phyloP scores from a whole-genome alignment of 1,140 invertebrate genomes.

The Halotydeus destructor region DNA sequence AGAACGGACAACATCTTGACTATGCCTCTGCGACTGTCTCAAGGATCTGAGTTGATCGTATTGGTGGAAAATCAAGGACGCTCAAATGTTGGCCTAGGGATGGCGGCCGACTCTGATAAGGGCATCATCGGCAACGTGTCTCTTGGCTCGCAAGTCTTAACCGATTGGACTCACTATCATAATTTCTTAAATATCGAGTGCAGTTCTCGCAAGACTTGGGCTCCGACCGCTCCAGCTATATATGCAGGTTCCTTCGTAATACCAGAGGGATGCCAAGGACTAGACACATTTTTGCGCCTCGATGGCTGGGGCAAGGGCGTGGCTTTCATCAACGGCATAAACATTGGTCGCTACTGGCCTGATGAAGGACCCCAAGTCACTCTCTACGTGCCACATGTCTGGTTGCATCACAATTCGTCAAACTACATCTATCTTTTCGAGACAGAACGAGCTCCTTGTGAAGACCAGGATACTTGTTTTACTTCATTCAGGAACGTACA shows the following conservation, averaged over 20 bases:
- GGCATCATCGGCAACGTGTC: conserved; percentile 29
- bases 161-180: conserved; percentile 20
- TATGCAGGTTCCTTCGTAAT: conserved; percentile 29
- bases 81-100: conserved; percentile 22
- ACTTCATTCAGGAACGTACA: conserved; percentile 17
- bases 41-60: conserved; percentile 32
- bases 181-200: conserved; percentile 6
- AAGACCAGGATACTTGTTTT: conserved; percentile 3
- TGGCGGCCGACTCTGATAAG: too few relatives aligned
- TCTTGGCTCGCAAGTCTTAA: conserved; percentile 22
- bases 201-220: not conserved
- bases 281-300: conserved; percentile 1
- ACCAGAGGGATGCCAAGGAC: conserved; percentile 13
- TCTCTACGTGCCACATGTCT: conserved; percentile 31
- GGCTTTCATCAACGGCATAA: conserved; percentile 41
- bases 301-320: conserved; percentile 4
- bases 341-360: conserved; percentile 41
- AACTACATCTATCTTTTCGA: conserved; percentile 25
- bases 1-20: conserved; percentile 31
- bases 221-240: conserved; percentile 19
- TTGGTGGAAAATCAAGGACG: conserved; percentile 18
- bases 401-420: conserved; percentile 22
- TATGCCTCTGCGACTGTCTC: conserved; percentile 30
- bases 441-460: conserved; percentile 22
- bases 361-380: conserved; percentile 33